Evolutionary conservation across 2,888 invertebrate species (phyloP), one percentile per base, ranked within the genome.

Genomic region (Pristionchus entomophagus): DNA sequence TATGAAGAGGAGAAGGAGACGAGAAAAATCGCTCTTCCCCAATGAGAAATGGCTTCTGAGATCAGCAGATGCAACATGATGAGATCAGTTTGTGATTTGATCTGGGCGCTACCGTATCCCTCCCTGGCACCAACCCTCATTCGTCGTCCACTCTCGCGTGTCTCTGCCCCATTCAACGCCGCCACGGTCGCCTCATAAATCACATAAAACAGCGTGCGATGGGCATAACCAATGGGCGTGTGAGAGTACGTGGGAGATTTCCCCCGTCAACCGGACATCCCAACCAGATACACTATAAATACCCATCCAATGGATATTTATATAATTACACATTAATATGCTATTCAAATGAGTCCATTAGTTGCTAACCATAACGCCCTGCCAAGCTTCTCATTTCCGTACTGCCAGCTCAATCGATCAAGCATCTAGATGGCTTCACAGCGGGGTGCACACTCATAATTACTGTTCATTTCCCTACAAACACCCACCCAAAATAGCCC

Each of bases 201-300:
- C 73, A 73, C 73, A 73, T 73, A 73, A 73, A 73, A 73, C 41
- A 38, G 22, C 45, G 32, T 26, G 41, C 32, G 65, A 65, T 65
- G 65, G 35, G 65, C 73, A 73, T 73, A 73, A 73, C 45, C 73
- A 45, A 65, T 65, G 65, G 65, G 65, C 65, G 32, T 65, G n/a
- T n/a, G 65, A 65, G 65, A 65, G 65, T 65, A 65, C 65, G 65
- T 65, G 65, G 35, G 65, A 5, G 14, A 65, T 65, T 65, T 22
- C 19, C 19, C 32, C 32, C 65, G 65, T 4, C 35, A 29, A 35
- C 65, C 65, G 65, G 65, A 65, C 65, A 35, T 65, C 65, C 65
- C 35, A 59, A 6, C 32, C 45, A 10, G 14, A 6, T 45, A 45
- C 45, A 35, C 65, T 35, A 65, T 65, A 65, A 65, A 26, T 59